Evolutionary conservation across 2,113 vertebrate genomes (phyloP), one percentile per base, ranked within the genome.

Genomic region (Takifugu flavidus): DNA sequence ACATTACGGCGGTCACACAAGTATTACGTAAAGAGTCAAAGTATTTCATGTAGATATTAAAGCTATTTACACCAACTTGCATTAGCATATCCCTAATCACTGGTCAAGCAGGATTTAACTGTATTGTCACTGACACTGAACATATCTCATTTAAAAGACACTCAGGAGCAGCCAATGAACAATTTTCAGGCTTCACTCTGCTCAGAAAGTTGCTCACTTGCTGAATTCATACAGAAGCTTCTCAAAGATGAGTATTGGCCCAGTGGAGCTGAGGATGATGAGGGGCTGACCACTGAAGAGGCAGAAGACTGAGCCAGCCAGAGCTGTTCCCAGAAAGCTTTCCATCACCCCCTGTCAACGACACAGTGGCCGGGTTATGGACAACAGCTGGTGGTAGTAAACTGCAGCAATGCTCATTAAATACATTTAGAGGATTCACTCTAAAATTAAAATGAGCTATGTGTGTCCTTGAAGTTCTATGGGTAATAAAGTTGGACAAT

Each of bases 161-260:
- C 20, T 20, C 20, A 20, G 20, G 20, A 20, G 20, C 20, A 20
- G 20, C 20, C 20, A 20, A 20, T 20, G 20, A 20, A 20, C 20
- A 20, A 20, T 20, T 29, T 29, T 3, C 44, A 45, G 3, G 11
- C 44, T 12, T 14, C 44, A 1, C 44, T 11, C 44, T 12, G 44
- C 44, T 45, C 14, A 11, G 0, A 12, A 5, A 5, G 11, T 7
- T n/a, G 82, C 96, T 91, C 91, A 99, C 97, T 96, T 98, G 97
- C 96, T 97, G 91, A 99, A 99, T 74, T 99, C 96, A 1, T 90
- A 99, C 50, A 98, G 95, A 51, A 99, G 94, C 76, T 98, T 99
- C 83, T 99, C 97, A 0, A 99, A 99, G 92, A 99, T 95, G 85
- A 99, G 96, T 80, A 99, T 98, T 81, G 97, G 97, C 10, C 97